phyloP scores from a whole-genome alignment of 2,797 vertebrate genomes.

The Pangasius djambal region DNA sequence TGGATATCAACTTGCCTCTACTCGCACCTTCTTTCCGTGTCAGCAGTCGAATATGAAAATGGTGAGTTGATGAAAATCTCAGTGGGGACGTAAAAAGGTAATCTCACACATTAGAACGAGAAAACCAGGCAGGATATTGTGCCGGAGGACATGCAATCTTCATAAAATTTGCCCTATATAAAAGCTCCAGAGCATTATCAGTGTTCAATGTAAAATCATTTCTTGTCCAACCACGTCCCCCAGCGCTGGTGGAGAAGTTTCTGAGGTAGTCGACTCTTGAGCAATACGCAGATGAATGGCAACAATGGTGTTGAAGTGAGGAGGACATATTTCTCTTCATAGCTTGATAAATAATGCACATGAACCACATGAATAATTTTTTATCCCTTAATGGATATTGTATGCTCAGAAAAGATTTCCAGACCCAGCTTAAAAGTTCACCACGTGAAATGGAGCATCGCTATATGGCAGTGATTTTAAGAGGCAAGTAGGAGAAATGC shows the following conservation, averaged over 20 bases:
- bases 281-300: conserved; percentile 56
- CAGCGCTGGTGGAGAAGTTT: conserved; percentile 20
- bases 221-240: conserved; percentile 55
- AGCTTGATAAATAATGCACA: conserved; percentile 79
- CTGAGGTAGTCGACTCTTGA: conserved; percentile 41
- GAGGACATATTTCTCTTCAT: conserved; percentile 74
- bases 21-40: conserved; percentile 19
- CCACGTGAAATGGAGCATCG: conserved; percentile 81
- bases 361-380: conserved; percentile 80
- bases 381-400: conserved; percentile 79
- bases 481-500: conserved; percentile 67
- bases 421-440: conserved; percentile 80
- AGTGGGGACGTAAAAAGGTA: conserved; percentile 23
- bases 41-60: conserved; percentile 33
- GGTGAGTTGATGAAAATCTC: conserved; percentile 26
- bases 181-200: conserved; percentile 66
- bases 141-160: conserved; percentile 41
- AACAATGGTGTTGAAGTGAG: conserved; percentile 68
- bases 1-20: conserved; percentile 30
- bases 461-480: conserved; percentile 82
- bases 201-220: conserved; percentile 68
- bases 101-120: conserved; percentile 36
- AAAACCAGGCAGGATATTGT: conserved; percentile 30
- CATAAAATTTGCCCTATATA: conserved; percentile 53
- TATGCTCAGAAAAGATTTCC: conserved; percentile 81